phyloP scores from a whole-genome alignment of 2,113 vertebrate genomes.

The Camarhynchus parvulus region DNA sequence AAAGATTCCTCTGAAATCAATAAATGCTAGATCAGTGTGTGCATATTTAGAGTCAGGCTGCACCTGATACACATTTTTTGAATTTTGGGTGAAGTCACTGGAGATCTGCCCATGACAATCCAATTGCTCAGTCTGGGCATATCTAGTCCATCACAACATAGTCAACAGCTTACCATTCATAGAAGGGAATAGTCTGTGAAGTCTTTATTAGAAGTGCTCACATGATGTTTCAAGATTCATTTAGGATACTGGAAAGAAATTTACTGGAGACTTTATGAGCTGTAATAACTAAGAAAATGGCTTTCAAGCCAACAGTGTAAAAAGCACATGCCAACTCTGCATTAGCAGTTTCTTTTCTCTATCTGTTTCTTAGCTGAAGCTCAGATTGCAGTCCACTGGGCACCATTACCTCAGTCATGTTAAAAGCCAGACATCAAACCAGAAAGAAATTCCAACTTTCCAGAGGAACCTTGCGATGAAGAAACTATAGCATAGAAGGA shows the following conservation, averaged over 20 bases:
- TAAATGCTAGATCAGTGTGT: background rate
- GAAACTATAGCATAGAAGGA: background rate
- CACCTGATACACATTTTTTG: background rate
- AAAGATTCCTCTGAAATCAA: background rate
- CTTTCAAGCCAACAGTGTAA: constrained; percentile 50
- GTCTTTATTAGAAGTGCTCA: constrained; percentile 41
- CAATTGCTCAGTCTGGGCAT: background rate
- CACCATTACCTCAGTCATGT: constrained; percentile 24
- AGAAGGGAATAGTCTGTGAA: constrained; percentile 1
- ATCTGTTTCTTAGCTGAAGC: constrained; percentile 58
- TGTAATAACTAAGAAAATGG: constrained; percentile 54
- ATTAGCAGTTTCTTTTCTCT: constrained; percentile 49
- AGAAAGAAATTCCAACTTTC: constrained; percentile 53
- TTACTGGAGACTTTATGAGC: constrained; percentile 53
- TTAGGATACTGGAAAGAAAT: constrained; percentile 58
- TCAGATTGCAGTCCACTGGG: constrained; percentile 44
- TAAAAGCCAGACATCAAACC: constrained; percentile 53
- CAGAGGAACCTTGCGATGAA: background rate
- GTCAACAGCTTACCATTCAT: constrained; percentile 30
- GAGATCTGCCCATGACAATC: background rate
- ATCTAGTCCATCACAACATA: background rate
- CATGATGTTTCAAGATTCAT: constrained; percentile 38
- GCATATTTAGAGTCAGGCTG: background rate
- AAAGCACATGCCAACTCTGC: constrained; percentile 39
- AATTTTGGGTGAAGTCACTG: background rate